phyloP scores from a whole-genome alignment of 2,113 vertebrate genomes.

The Aptenodytes patagonicus region DNA sequence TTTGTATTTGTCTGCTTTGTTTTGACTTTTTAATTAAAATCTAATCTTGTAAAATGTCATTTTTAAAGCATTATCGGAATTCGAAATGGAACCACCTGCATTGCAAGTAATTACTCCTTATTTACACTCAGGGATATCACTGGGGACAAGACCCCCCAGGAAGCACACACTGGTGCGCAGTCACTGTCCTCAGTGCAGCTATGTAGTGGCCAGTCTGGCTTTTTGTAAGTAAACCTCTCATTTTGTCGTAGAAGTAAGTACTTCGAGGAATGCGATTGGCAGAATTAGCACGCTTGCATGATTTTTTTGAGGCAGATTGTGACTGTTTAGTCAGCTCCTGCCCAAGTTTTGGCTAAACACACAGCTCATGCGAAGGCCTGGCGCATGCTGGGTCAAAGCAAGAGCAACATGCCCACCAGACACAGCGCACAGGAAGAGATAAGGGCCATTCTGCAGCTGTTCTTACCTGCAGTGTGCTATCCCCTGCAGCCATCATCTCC shows the following conservation, averaged over 20 bases:
- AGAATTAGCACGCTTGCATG: background rate
- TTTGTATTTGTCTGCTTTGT: background rate
- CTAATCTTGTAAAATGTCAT: background rate
- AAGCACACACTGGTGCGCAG: fast-evolving
- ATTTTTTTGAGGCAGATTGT: background rate
- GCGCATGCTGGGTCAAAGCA: fast-evolving
- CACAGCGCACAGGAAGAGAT: fast-evolving
- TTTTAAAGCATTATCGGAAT: background rate
- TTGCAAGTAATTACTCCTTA: background rate
- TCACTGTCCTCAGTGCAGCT: background rate
- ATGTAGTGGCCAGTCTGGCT: fast-evolving
- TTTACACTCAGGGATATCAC: fast-evolving
- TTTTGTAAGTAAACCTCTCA: background rate
- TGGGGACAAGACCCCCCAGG: background rate
- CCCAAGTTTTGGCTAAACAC: background rate
- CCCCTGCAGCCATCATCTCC: background rate
- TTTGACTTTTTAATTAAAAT: background rate
- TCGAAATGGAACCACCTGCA: background rate
- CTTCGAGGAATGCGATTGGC: fast-evolving
- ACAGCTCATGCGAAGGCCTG: background rate
- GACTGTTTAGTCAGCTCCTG: background rate
- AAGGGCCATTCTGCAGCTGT: background rate
- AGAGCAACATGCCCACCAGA: fast-evolving
- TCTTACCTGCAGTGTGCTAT: background rate
- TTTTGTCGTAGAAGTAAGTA: background rate